Evolutionary conservation across 2,113 vertebrate genomes (phyloP).

Genomic region (Candoia aspera): DNA sequence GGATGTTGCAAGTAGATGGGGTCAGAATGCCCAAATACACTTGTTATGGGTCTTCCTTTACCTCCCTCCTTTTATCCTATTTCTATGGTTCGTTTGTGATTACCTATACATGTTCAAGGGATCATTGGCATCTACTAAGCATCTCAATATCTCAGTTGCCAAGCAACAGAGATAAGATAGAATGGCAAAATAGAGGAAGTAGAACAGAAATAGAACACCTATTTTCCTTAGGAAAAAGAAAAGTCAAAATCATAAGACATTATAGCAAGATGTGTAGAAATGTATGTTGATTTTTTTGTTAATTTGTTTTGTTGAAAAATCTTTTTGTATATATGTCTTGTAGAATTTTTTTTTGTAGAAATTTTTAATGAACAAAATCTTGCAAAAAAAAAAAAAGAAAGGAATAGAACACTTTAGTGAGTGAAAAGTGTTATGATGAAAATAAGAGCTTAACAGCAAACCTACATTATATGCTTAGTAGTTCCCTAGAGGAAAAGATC

Average conservation of each 20-base stretch:
- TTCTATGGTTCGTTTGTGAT: neutral
- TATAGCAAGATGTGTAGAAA: too few species aligned
- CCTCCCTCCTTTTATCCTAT: neutral
- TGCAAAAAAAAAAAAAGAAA: too few species aligned
- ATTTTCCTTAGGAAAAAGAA: too few species aligned
- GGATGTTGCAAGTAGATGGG: neutral
- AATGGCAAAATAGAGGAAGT: neutral
- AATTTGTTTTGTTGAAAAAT: too few species aligned
- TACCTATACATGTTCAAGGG: neutral
- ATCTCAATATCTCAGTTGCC: neutral
- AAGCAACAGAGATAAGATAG: conserved; percentile 6
- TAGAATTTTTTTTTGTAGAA: too few species aligned
- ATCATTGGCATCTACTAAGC: neutral
- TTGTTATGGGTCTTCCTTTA: neutral
- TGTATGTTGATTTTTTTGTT: too few species aligned
- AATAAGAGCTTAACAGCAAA: neutral
- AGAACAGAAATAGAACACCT: neutral
- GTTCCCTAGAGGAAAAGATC: neutral
- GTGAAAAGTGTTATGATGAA: neutral
- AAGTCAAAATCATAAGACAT: too few species aligned
- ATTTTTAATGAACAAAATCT: too few species aligned
- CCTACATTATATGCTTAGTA: neutral
- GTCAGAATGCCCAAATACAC: neutral
- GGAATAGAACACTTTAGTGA: neutral
- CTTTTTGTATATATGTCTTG: too few species aligned